Conservation (phyloP, 2,888 invertebrate species). For the Kuschelorhynchus macadamiae region DNA sequence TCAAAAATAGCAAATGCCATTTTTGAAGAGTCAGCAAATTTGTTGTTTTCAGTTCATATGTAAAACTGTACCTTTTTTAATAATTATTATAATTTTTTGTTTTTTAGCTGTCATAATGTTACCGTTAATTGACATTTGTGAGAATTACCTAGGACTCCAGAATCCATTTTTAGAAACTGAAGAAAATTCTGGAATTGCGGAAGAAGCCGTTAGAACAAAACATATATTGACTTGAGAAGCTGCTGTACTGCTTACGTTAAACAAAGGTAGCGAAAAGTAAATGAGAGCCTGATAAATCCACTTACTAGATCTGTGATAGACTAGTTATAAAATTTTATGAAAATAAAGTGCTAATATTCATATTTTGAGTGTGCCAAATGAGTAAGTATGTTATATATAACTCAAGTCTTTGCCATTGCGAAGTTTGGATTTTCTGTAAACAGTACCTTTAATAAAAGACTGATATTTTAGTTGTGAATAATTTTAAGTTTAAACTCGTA, state of each 20-base stretch:
- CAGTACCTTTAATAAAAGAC: conserved; percentile 54
- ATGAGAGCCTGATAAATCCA: too few species aligned
- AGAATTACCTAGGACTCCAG: background rate
- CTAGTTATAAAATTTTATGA: conserved; percentile 15
- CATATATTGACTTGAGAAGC: background rate
- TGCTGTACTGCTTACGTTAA: too few species aligned
- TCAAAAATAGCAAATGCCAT: too few species aligned
- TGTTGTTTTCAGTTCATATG: too few species aligned
- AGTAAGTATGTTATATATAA: conserved; percentile 20
- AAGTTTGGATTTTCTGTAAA: conserved; percentile 36
- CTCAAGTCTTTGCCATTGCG: conserved; percentile 6
- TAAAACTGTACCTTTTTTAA: too few species aligned
- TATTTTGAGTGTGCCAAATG: conserved; percentile 38
- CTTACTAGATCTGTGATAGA: conserved; percentile 44
- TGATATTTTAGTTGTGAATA: conserved; percentile 56
- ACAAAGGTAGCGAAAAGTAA: too few species aligned
- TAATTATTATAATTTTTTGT: conserved; percentile 1
- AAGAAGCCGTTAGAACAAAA: conserved; percentile 6
- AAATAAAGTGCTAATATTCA: conserved; percentile 16
- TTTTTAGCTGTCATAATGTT: conserved; percentile 12
- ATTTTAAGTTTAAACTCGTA: conserved; percentile 46
- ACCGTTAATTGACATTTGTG: conserved; percentile 21
- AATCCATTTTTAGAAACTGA: conserved; percentile 5
- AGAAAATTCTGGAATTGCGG: conserved; percentile 1
- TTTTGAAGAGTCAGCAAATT: too few species aligned